These are phyloP conservation scores for Drosophila colorata DNA, from an alignment of 2,888 invertebrate species.

Conservation along the genomic window DNA sequence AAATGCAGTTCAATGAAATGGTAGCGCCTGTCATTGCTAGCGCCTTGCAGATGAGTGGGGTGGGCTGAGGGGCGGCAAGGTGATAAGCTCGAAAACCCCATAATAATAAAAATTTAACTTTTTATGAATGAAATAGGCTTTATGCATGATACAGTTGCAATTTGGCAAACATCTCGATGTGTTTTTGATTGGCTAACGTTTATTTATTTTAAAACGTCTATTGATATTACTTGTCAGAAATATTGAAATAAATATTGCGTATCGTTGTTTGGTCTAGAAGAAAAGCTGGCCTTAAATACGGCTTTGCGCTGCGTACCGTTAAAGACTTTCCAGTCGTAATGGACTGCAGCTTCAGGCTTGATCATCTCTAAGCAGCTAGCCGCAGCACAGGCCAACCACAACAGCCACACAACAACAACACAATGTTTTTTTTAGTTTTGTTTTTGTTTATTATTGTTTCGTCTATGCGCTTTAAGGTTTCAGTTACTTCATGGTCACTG, in stretches of 20 bases:
- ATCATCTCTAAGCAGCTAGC: slow-evolving; percentile 22
- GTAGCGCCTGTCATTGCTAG: slow-evolving; percentile 15
- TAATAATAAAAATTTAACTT: not conserved
- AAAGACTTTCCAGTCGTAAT: slow-evolving; percentile 7
- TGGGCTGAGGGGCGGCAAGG: not conserved
- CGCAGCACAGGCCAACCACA: slow-evolving; percentile 25
- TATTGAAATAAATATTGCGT: too few relatives aligned
- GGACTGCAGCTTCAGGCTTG: slow-evolving; percentile 1
- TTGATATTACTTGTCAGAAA: too few relatives aligned
- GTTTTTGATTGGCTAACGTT: too few relatives aligned
- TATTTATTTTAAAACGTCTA: too few relatives aligned
- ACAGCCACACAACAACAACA: slow-evolving; percentile 5
- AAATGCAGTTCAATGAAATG: slow-evolving; percentile 73
- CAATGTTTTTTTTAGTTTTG: slow-evolving; percentile 5
- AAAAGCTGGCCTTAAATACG: too few relatives aligned
- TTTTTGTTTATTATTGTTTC: slow-evolving; percentile 22
- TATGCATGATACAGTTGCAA: not conserved
- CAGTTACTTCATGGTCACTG: slow-evolving; percentile 75
- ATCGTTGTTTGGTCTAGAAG: too few relatives aligned
- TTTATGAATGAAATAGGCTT: not conserved
- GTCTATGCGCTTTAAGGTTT: slow-evolving; percentile 51
- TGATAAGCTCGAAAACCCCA: not conserved
- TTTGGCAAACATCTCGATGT: not conserved
- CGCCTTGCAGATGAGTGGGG: not conserved
- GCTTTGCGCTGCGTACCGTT: not conserved